Conservation (phyloP, 2,797 vertebrate genomes). For the Bryconaethiops microstoma region DNA sequence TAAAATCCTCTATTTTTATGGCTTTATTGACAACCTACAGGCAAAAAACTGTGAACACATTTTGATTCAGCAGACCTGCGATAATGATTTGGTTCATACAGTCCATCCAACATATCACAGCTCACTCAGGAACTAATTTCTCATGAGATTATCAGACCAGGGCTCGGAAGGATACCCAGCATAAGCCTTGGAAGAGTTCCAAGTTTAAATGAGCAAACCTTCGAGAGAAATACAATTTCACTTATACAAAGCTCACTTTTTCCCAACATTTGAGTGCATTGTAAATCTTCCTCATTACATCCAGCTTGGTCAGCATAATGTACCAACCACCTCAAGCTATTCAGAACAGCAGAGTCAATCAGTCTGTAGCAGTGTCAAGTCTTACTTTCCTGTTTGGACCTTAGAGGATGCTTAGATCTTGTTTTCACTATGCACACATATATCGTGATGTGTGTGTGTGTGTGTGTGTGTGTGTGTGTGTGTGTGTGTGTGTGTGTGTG, state of each 20-base stretch:
- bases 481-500: background rate
- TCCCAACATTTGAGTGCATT: slow-evolving; percentile 23
- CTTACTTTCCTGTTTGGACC: background rate
- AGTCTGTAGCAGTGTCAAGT: background rate
- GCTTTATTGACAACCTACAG: slow-evolving; percentile 22
- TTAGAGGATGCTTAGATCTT: background rate
- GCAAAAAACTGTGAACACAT: slow-evolving; percentile 21
- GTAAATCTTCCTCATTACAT: slow-evolving; percentile 27
- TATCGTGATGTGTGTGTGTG: background rate
- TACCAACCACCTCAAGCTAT: background rate
- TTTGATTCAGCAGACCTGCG: slow-evolving; percentile 60
- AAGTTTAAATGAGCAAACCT: slow-evolving; percentile 15
- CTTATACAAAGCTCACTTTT: slow-evolving; percentile 14
- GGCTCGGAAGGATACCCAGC: slow-evolving; percentile 23
- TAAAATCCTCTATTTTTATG: slow-evolving; percentile 32
- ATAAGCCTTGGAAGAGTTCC: background rate
- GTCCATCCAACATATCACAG: slow-evolving; percentile 62
- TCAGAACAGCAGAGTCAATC: slow-evolving; percentile 2
- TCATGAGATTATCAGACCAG: slow-evolving; percentile 24
- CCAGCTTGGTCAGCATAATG: background rate
- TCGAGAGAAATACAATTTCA: slow-evolving; percentile 26
- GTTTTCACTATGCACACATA: background rate
- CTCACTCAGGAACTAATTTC: slow-evolving; percentile 37
- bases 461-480: too few species aligned
- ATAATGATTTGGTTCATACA: slow-evolving; percentile 67